phyloP scores from a whole-genome alignment of 64 coral and sea anemone species.

The Catalaphyllia jardinei region DNA sequence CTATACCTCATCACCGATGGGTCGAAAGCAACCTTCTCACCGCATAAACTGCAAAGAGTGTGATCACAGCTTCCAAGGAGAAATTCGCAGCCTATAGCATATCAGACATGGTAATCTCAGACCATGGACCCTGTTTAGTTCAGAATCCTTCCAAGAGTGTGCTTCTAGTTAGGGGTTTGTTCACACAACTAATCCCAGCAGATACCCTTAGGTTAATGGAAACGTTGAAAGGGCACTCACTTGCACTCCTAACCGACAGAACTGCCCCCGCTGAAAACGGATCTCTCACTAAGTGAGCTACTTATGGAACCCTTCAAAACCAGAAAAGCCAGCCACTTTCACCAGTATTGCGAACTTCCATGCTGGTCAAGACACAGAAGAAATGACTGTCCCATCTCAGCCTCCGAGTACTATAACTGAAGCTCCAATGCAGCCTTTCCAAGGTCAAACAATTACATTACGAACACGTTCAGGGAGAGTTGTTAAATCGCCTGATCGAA shows the following conservation, averaged over 20 bases:
- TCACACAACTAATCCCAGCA: not conserved
- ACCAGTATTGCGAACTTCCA: not conserved
- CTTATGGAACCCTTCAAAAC: slow-evolving; percentile 1
- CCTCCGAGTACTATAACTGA: not conserved
- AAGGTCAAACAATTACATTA: not conserved
- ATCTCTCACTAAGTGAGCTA: slow-evolving; percentile 47
- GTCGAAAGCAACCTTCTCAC: not conserved
- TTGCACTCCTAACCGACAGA: slow-evolving; percentile 13
- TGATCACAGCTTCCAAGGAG: not conserved
- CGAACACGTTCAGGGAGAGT: not conserved
- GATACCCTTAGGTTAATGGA: not conserved
- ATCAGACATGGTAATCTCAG: not conserved
- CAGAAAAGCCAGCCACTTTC: not conserved
- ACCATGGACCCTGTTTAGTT: not conserved
- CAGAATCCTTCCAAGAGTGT: not conserved
- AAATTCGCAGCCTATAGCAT: not conserved
- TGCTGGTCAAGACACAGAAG: not conserved
- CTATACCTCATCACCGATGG: not conserved
- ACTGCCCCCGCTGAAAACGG: slow-evolving; percentile 41
- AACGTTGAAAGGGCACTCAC: not conserved
- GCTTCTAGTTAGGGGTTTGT: not conserved
- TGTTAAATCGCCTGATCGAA: no score
- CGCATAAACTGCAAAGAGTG: not conserved
- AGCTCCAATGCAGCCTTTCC: not conserved
- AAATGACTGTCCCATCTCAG: not conserved